These are phyloP conservation scores for Dolomedes plantarius DNA, from an alignment of 2,888 invertebrate genomes.

Conservation along the genomic window DNA sequence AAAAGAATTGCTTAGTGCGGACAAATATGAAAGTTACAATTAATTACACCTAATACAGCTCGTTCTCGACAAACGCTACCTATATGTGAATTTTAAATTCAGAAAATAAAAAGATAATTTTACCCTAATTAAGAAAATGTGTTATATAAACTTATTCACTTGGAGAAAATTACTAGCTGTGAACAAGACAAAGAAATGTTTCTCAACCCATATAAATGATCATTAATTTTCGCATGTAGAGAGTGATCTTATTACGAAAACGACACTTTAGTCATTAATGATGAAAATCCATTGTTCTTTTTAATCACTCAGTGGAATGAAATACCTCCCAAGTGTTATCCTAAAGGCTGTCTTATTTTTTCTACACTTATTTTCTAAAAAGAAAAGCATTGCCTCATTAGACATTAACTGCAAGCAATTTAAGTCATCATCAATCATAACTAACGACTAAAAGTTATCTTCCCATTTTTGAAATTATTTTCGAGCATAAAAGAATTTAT, in stretches of 20 bases:
- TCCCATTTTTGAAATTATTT: constrained; percentile 66
- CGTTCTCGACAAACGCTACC: too few species aligned
- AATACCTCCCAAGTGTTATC: constrained; percentile 44
- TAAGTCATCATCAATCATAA: constrained; percentile 70
- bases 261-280: constrained; percentile 63
- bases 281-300: constrained; percentile 57
- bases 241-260: constrained; percentile 62
- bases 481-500: constrained; percentile 35
- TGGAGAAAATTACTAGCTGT: constrained; percentile 8
- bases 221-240: constrained; percentile 51
- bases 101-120: neutral
- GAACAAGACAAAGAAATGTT: constrained; percentile 28
- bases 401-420: constrained; percentile 65
- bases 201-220: constrained; percentile 28
- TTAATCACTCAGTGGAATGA: constrained; percentile 56
- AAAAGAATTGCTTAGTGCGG: too few species aligned
- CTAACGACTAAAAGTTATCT: constrained; percentile 68
- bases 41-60: too few species aligned
- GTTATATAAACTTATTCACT: constrained; percentile 20
- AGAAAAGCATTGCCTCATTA: constrained; percentile 65
- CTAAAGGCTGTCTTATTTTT: constrained; percentile 7
- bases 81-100: neutral
- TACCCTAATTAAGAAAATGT: too few species aligned
- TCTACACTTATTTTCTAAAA: constrained; percentile 36
- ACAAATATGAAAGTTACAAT: too few species aligned